phyloP scores from a whole-genome alignment of 1,140 invertebrate species.

The Lasioglossum baleicum region DNA sequence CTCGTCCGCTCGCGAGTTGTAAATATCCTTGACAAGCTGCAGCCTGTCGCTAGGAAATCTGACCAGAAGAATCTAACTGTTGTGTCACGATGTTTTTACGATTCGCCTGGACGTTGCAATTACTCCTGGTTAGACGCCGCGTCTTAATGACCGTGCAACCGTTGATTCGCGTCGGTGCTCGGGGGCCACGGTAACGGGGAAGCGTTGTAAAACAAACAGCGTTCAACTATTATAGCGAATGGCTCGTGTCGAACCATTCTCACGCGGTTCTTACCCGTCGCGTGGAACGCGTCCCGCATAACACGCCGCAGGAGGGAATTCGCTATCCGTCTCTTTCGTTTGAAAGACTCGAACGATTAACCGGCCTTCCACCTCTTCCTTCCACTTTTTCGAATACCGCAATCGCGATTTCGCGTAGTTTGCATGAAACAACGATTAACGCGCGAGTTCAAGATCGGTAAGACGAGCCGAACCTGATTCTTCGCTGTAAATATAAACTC shows the following conservation, averaged over 20 bases:
- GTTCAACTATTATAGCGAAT: conserved; percentile 1
- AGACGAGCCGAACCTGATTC: conserved; percentile 35
- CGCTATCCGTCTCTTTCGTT: too few relatives aligned
- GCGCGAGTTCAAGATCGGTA: conserved; percentile 9
- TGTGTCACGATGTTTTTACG: conserved; percentile 41
- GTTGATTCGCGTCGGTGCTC: conserved; percentile 43
- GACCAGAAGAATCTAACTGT: not conserved
- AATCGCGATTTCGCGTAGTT: conserved; percentile 50
- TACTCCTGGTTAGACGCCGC: conserved; percentile 37
- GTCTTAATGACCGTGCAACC: conserved; percentile 46
- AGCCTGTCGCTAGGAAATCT: not conserved
- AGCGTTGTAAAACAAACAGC: conserved; percentile 36
- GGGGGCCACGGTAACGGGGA: conserved; percentile 37
- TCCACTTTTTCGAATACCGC: not conserved
- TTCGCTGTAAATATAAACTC: conserved; percentile 17
- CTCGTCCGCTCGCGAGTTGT: not conserved
- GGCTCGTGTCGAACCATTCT: not conserved
- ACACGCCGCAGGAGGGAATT: too few relatives aligned
- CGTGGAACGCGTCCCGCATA: not conserved
- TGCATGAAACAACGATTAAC: conserved; percentile 64
- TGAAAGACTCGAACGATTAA: too few relatives aligned
- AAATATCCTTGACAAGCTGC: not conserved
- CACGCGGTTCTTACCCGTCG: not conserved
- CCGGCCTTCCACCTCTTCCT: too few relatives aligned
- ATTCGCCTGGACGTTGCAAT: conserved; percentile 42